Base-by-base conservation (phyloP, 2,113 vertebrate species). In the Microcebus griseorufus region DNA sequence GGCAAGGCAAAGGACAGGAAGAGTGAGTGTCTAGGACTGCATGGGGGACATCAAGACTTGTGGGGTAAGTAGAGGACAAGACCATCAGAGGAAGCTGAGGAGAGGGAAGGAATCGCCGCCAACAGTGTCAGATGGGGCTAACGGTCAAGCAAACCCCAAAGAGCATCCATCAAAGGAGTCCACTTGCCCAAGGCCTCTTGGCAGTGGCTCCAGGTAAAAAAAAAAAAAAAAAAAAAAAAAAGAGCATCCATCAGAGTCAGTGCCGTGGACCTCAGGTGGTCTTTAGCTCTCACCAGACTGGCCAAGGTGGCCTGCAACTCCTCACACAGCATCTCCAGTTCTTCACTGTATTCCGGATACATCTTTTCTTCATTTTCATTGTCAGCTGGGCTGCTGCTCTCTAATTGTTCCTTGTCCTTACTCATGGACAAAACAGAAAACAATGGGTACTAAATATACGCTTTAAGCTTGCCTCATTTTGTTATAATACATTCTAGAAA, bases 291-390 rank as follows among this genome's bases (percentile, higher is more conserved):
- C 97, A 99, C 99, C 99, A 99, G 99, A 88, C 98, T 98, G 51
- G 99, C 97, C 20, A 99, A 89, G 6, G 98, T 96, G 22, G 98
- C 96, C 88, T 99, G 98, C 83, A 99, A 98, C 88, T 99, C 98
- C 98, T 92, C 81, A 83, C 99, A 99, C 81, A 99, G 97, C 0
- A 85, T 97, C 67, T 99, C 99, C 42, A 99, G 98, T 25, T 99
- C 99, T 48, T 92, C 73, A 22, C 98, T 98, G 42, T 97, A 98
- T 18, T 97, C 96, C 22, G n/a, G 96, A 32, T 34, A 14, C 5
- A 53, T 9, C 96, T 97, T 98, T 73, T 93, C 97, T 75, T 62
- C 94, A 65, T 92, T 82, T 75, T 81, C 95, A 17, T 82, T 87
- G 25, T 84, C 85, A 37, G 39, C 48, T 62, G 25, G 90, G 78